Base-by-base conservation (phyloP, 1,140 invertebrate genomes). In the Drosophila virilis region DNA sequence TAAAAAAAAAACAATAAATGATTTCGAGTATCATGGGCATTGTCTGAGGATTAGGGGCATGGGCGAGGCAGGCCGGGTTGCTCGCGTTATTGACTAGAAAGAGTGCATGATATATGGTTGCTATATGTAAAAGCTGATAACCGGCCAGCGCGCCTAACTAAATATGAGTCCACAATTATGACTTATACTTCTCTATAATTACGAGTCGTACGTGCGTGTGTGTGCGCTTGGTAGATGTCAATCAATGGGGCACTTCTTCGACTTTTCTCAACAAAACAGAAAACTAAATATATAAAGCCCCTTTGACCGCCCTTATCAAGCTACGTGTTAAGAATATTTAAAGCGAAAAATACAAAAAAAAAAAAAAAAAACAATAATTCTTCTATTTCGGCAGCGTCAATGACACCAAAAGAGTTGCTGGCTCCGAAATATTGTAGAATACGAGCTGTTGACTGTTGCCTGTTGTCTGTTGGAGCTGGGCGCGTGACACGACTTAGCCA, bases 231-330 rank as follows among this genome's bases (percentile, higher is more conserved):
- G 45, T 50, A 50, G 73, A 51, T 77, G 74, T 73, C 74, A 77
- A 73, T 77, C 74, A 77, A 48, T 40, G 40, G 37, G 40, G 28
- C n/a, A 32, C 8, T 71, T 48, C 60, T 65, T 72, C 4, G 54
- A 72, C 50, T 64, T 50, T 64, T 51, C 45, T 28, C 37, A 67
- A 28, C 6, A 43, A 46, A 76, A 40, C 32, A 13, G 7, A 37
- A 8, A 33, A 33, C 13, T 17, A 17, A 22, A 57, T 42, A 33
- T 1, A 33, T 32, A 74, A 77, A 77, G 57, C 69, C 60, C 15
- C 22, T 65, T 60, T 71, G 52, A 71, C 13, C 58, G 42, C 60
- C 55, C 62, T 77, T 77, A 77, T 77, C 74, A 62, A 33, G 13
- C 7, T 74, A 77, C 74, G 74, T 77, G 70, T 73, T 50, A 58